These are phyloP conservation scores for Thalpophila matura DNA, from an alignment of 2,888 invertebrate species.

Conservation along the genomic window DNA sequence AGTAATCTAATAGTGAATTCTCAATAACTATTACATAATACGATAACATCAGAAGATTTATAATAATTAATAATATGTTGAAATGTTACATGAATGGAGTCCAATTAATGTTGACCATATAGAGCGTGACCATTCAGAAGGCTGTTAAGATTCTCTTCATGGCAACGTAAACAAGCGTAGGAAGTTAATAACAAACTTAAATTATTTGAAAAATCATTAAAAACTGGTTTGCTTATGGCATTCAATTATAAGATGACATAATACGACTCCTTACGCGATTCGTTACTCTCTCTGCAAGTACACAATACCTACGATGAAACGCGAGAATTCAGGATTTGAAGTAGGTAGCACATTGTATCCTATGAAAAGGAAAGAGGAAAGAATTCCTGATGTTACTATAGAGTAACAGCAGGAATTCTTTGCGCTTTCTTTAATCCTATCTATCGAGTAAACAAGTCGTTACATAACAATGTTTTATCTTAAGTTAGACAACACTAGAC, in stretches of 20 bases:
- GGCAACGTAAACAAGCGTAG: conserved; percentile 60
- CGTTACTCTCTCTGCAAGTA: too few species aligned
- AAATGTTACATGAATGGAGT: conserved; percentile 39
- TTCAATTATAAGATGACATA: too few species aligned
- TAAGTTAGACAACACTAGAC: not conserved
- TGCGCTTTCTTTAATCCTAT: too few species aligned
- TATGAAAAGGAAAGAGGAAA: not conserved
- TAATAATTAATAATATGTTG: conserved; percentile 8
- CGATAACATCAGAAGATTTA: not conserved
- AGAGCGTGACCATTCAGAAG: conserved; percentile 74
- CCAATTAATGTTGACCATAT: conserved; percentile 54
- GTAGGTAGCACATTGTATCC: too few species aligned
- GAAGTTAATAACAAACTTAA: conserved; percentile 32
- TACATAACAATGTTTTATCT: not conserved
- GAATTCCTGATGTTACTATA: not conserved
- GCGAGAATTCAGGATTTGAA: too few species aligned
- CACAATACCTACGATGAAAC: too few species aligned
- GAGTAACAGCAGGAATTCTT: too few species aligned
- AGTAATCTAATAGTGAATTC: not conserved
- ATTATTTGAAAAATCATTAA: conserved; percentile 14
- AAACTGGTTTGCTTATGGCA: too few species aligned
- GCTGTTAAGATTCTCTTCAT: conserved; percentile 69
- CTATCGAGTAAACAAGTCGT: not conserved
- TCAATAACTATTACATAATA: not conserved
- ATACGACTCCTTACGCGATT: too few species aligned